Evolutionary conservation across 2,113 vertebrate species (phyloP).

Genomic region (Mus pahari): DNA sequence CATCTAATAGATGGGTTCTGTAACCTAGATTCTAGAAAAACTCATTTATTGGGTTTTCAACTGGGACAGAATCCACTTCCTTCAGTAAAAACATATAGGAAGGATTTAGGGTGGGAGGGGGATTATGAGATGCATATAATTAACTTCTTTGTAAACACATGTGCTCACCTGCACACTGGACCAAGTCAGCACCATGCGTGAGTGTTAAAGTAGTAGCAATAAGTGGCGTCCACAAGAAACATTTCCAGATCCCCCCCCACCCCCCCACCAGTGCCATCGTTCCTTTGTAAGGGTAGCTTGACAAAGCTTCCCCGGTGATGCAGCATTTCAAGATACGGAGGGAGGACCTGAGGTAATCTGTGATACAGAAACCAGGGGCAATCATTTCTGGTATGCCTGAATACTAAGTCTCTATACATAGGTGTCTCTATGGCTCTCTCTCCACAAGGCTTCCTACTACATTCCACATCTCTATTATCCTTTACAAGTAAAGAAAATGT

Average conservation of each 20-base stretch:
- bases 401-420: background rate
- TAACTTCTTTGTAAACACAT: background rate
- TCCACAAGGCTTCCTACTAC: background rate
- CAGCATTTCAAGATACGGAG: background rate
- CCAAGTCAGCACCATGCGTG: background rate
- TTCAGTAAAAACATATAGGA: background rate
- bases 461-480: background rate
- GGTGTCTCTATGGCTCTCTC: background rate
- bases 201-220: background rate
- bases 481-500: background rate
- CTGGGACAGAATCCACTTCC: background rate
- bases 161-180: background rate
- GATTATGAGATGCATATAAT: background rate
- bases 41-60: background rate
- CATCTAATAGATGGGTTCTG: background rate
- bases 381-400: background rate
- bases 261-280: background rate
- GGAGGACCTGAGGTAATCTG: background rate
- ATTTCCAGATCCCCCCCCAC: background rate
- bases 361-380: background rate
- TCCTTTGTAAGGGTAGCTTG: background rate
- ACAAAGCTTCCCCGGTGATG: background rate
- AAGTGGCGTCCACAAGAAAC: background rate
- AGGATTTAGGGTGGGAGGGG: background rate
- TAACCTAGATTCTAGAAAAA: background rate